These are phyloP conservation scores for Corynorhinus townsendii DNA, from an alignment of 2,113 vertebrate species.

Conservation along the genomic window DNA sequence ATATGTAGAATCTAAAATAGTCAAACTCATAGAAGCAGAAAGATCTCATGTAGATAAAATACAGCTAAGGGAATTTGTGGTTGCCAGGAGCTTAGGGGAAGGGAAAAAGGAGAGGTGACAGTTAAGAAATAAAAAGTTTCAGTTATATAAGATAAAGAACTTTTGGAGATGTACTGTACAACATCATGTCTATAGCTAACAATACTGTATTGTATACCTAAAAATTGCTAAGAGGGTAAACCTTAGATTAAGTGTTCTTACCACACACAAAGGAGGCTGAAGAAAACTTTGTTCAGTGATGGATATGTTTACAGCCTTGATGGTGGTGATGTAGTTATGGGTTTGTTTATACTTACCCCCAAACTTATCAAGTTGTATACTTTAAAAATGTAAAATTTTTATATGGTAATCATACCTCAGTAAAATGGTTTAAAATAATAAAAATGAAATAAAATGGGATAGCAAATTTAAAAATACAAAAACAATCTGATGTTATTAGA, in stretches of 20 bases:
- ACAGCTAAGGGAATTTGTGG: too few species aligned
- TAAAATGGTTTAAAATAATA: not conserved
- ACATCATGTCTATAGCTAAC: not conserved
- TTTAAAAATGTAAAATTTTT: not conserved
- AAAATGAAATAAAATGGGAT: not conserved
- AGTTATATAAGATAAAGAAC: not conserved
- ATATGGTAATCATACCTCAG: not conserved
- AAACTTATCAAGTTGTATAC: not conserved
- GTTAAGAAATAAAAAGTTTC: not conserved
- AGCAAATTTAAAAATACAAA: not conserved
- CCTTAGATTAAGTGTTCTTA: not conserved
- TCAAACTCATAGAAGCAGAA: not conserved
- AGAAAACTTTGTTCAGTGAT: not conserved
- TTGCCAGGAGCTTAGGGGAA: not conserved
- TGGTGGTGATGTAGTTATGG: not conserved
- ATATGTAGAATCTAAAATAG: not conserved
- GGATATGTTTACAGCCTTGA: not conserved
- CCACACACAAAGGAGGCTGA: not conserved
- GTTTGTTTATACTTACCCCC: not conserved
- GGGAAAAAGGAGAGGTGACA: not conserved
- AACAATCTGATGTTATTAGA: not conserved
- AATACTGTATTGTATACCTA: not conserved
- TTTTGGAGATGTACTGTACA: not conserved
- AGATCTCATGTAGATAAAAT: too few species aligned
- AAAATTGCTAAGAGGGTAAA: not conserved